phyloP scores from a whole-genome alignment of 2,113 vertebrate species.

The Archilochus colubris region DNA sequence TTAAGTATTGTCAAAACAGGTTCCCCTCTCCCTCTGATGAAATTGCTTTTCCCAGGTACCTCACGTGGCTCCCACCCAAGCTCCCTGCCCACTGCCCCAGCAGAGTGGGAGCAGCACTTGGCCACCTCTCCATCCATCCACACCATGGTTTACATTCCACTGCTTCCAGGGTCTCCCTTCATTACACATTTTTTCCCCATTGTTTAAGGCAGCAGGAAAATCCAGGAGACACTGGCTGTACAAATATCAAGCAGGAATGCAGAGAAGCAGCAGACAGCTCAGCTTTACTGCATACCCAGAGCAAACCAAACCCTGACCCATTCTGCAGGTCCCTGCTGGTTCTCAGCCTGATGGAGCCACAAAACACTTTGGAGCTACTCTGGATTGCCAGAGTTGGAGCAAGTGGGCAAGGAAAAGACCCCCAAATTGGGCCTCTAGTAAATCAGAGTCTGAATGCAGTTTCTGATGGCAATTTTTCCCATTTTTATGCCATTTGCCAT shows the following conservation, averaged over 20 bases:
- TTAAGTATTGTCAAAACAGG: background rate
- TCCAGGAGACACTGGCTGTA: background rate
- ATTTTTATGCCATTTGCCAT: background rate
- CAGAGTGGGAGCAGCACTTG: background rate
- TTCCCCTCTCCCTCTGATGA: background rate
- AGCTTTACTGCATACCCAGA: background rate
- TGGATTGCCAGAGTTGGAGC: background rate
- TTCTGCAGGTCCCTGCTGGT: background rate
- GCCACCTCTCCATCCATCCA: background rate
- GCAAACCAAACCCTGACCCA: background rate
- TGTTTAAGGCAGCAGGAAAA: background rate
- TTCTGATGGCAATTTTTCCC: constrained; percentile 7
- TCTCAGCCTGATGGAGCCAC: background rate
- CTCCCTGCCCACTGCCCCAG: background rate
- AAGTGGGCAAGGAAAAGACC: background rate
- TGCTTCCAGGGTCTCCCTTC: background rate
- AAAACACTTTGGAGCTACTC: background rate
- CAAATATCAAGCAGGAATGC: background rate
- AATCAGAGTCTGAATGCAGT: background rate
- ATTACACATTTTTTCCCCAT: background rate
- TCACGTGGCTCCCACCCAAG: background rate
- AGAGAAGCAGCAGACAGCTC: background rate
- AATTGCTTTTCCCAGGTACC: background rate
- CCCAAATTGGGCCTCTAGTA: background rate
- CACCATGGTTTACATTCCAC: background rate